These are phyloP conservation scores for Crocidura indochinensis DNA, from an alignment of 2,797 vertebrate species.

Conservation along the genomic window DNA sequence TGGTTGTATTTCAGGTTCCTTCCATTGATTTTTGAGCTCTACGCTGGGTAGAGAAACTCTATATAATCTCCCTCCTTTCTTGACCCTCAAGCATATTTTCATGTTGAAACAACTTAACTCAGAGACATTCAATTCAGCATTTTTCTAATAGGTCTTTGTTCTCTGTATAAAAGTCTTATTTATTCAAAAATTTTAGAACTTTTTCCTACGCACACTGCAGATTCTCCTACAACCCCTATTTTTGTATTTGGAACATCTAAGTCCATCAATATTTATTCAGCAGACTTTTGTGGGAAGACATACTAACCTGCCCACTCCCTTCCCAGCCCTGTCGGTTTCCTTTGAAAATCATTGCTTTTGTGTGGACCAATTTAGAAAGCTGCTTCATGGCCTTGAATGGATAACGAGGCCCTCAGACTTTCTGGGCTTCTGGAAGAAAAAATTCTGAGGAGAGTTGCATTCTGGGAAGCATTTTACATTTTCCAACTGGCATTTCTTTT, in stretches of 20 bases:
- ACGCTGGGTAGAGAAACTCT: slow-evolving; percentile 4
- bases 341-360: slow-evolving; percentile 53
- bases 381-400: slow-evolving; percentile 46
- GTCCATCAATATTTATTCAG: slow-evolving; percentile 60
- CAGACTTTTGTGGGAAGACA: slow-evolving; percentile 61
- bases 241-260: slow-evolving; percentile 40
- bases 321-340: neutral
- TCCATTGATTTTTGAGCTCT: slow-evolving; percentile 44
- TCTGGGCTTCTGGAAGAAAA: slow-evolving; percentile 22
- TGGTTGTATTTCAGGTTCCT: slow-evolving; percentile 31
- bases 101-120: slow-evolving; percentile 29
- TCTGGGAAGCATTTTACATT: slow-evolving; percentile 52
- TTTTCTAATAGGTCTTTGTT: slow-evolving; percentile 42
- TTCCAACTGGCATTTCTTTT: slow-evolving; percentile 68
- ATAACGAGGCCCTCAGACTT: slow-evolving; percentile 51
- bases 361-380: slow-evolving; percentile 13
- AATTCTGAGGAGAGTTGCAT: slow-evolving; percentile 70
- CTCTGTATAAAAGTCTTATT: slow-evolving; percentile 38
- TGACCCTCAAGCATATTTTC: neutral
- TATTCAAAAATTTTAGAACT: slow-evolving; percentile 24
- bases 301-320: slow-evolving; percentile 22
- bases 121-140: slow-evolving; percentile 21
- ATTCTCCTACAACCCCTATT: slow-evolving; percentile 22
- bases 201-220: neutral
- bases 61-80: neutral